Percentiles rank a stretch among this genome's conserved stretches.
Conservation (phyloP, 2,797 vertebrate species). For the Leucoraja ocellata region DNA sequence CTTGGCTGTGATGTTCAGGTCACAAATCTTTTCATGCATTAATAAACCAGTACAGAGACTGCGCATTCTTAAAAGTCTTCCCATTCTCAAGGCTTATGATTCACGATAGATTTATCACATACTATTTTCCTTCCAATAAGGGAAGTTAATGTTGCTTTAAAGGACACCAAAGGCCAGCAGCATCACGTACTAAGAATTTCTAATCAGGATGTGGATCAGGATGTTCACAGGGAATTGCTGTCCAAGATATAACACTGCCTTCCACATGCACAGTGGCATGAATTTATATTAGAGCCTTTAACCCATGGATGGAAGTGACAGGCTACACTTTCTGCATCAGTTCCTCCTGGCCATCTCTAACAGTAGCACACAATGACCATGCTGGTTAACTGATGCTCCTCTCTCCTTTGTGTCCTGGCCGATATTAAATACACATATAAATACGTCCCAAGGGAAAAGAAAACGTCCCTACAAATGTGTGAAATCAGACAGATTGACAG, state of each 20-base stretch:
- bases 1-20: neutral
- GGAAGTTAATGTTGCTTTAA: neutral
- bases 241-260: neutral
- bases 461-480: no score
- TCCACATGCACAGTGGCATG: neutral
- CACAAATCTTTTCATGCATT: slow-evolving; percentile 21
- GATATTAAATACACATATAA: no score
- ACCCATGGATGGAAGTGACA: neutral
- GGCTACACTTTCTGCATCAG: neutral
- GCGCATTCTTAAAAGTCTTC: neutral
- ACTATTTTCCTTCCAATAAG: neutral
- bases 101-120: neutral
- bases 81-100: neutral
- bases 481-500: no score
- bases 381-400: no score
- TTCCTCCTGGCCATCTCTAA: neutral
- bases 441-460: no score
- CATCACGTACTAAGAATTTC: neutral
- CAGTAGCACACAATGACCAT: no score
- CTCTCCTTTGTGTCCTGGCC: no score
- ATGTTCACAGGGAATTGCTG: neutral
- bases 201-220: neutral
- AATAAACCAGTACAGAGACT: neutral
- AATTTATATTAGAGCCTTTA: neutral
- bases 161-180: neutral